These are phyloP conservation scores for Ochotona princeps DNA, from an alignment of 2,113 vertebrate genomes.

Conservation along the genomic window DNA sequence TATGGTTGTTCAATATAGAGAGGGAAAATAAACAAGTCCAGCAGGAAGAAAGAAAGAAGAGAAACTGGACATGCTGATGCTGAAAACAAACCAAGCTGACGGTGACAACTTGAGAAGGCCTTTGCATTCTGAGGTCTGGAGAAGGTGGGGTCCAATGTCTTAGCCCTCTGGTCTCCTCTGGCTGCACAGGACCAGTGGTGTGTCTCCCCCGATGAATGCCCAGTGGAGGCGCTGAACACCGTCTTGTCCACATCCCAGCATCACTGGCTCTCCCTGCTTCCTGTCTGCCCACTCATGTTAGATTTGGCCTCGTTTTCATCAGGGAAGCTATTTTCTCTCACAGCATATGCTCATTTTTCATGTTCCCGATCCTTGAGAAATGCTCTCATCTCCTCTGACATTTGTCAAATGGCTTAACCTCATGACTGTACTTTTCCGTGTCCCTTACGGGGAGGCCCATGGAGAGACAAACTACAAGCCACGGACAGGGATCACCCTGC, in stretches of 20 bases:
- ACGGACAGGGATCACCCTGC: background rate
- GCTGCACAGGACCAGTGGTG: background rate
- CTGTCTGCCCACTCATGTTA: constrained; percentile 55
- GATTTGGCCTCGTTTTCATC: constrained; percentile 52
- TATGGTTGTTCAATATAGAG: background rate
- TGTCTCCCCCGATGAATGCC: no score
- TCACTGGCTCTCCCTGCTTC: background rate
- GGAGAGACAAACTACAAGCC: background rate
- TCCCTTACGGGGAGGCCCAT: background rate
- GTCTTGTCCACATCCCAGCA: constrained; percentile 10
- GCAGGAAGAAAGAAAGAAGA: accelerated
- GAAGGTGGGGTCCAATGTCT: no score
- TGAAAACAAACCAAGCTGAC: background rate
- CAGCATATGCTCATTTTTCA: constrained; percentile 57
- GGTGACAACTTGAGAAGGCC: no score
- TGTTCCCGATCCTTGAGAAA: constrained; percentile 22
- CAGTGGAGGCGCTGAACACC: accelerated
- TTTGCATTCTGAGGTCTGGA: background rate
- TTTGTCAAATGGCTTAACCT: constrained; percentile 63
- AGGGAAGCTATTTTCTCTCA: constrained; percentile 62
- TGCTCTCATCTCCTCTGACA: constrained; percentile 34
- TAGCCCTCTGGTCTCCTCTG: accelerated
- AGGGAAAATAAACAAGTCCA: background rate
- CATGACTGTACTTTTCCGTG: background rate
- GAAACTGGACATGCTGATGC: background rate